These are phyloP conservation scores for Merodon equestris DNA, from an alignment of 2,888 invertebrate genomes.

Conservation along the genomic window DNA sequence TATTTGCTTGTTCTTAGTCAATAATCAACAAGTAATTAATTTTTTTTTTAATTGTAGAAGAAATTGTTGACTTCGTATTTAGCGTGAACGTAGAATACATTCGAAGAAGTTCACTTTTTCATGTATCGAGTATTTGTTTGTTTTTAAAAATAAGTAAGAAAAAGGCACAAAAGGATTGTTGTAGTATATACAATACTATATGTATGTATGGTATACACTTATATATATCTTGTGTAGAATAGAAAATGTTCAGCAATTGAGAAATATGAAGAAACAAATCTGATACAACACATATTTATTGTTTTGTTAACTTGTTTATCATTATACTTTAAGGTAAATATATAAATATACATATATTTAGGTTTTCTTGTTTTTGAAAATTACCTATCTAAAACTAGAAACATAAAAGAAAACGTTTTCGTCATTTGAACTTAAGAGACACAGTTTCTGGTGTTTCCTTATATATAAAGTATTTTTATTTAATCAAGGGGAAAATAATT, in stretches of 20 bases:
- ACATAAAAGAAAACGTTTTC: too few relatives aligned
- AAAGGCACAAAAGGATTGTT: constrained; percentile 68
- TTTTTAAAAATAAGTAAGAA: constrained; percentile 47
- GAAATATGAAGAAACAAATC: constrained; percentile 26
- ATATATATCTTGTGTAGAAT: constrained; percentile 42
- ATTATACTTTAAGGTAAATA: not conserved
- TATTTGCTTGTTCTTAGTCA: constrained; percentile 51
- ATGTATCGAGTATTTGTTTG: constrained; percentile 8
- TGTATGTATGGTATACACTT: not conserved
- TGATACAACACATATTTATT: constrained; percentile 35
- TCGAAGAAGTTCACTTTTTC: constrained; percentile 10
- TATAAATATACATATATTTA: not conserved
- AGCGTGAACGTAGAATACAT: constrained; percentile 25
- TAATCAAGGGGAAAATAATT: too few relatives aligned
- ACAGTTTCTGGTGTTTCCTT: too few relatives aligned
- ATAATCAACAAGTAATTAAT: constrained; percentile 62
- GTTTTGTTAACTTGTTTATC: constrained; percentile 47
- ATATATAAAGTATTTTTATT: too few relatives aligned
- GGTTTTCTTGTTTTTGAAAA: constrained; percentile 11
- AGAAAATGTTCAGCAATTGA: constrained; percentile 32
- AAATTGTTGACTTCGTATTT: constrained; percentile 27
- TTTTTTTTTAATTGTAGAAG: constrained; percentile 27
- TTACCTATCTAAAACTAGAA: constrained; percentile 17
- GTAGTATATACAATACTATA: not conserved
- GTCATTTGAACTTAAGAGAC: too few relatives aligned